Evolutionary conservation across 2,888 invertebrate species (phyloP).

Genomic region (Cyaniris semiargus): DNA sequence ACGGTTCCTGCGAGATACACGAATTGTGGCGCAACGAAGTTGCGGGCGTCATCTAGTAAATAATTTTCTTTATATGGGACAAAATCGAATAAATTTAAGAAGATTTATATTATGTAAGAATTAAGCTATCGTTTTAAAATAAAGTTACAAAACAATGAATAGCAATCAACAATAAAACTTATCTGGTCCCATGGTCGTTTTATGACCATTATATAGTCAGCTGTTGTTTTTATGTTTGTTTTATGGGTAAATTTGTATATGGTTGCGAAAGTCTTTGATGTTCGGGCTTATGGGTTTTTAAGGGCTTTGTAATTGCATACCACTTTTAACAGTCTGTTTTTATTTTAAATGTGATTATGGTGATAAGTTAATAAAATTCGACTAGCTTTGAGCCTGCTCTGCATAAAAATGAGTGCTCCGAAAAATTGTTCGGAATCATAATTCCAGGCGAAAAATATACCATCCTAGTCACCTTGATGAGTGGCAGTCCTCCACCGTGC

Average conservation of each 20-base stretch:
- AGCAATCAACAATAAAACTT: not conserved
- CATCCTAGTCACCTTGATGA: too few relatives aligned
- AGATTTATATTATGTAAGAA: too few relatives aligned
- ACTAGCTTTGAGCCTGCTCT: not conserved
- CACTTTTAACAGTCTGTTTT: not conserved
- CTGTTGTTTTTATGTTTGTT: slow-evolving; percentile 19
- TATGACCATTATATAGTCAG: not conserved
- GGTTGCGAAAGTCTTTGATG: slow-evolving; percentile 30
- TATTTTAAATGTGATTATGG: not conserved
- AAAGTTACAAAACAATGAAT: not conserved
- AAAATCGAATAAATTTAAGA: too few relatives aligned
- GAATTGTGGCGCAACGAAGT: too few relatives aligned
- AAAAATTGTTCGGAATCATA: too few relatives aligned
- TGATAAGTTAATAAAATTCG: not conserved
- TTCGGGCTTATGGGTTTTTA: slow-evolving; percentile 31
- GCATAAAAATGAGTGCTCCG: too few relatives aligned
- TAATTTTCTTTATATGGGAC: too few relatives aligned
- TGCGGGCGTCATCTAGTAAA: too few relatives aligned
- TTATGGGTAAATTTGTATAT: slow-evolving; percentile 34
- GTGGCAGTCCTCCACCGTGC: too few relatives aligned
- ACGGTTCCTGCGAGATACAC: too few relatives aligned
- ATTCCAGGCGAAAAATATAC: too few relatives aligned
- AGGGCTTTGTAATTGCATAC: not conserved
- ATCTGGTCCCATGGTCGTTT: not conserved
- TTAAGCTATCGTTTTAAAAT: not conserved